Percentiles rank a stretch among this genome's conserved stretches.
Evolutionary conservation across 2,113 vertebrate species (phyloP).

Genomic region (Lontra canadensis): DNA sequence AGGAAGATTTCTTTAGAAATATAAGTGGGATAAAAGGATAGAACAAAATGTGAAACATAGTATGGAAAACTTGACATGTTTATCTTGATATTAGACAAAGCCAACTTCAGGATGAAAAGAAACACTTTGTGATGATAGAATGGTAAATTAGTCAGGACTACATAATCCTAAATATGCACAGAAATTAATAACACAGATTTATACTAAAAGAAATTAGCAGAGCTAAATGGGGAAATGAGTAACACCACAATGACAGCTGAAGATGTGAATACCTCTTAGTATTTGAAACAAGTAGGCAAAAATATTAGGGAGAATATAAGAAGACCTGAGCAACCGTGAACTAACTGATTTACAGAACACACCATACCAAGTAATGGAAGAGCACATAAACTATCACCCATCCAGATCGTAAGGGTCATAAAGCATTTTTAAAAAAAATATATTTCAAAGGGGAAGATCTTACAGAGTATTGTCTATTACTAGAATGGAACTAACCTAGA

Average conservation of each 20-base stretch:
- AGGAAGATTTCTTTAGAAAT: not conserved
- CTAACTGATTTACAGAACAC: not conserved
- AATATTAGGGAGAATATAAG: not conserved
- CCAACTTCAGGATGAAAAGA: not conserved
- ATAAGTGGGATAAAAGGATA: not conserved
- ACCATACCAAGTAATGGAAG: not conserved
- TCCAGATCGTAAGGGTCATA: not conserved
- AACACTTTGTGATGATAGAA: not conserved
- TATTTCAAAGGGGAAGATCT: not conserved
- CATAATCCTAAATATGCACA: not conserved
- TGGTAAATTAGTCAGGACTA: not conserved
- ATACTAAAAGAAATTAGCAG: not conserved
- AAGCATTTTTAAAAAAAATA: not conserved
- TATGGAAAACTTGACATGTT: not conserved
- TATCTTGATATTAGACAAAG: not conserved
- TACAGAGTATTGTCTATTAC: not conserved
- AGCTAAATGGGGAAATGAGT: not conserved
- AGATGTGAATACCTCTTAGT: not conserved
- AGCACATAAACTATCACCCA: not conserved
- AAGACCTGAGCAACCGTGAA: not conserved
- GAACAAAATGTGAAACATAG: not conserved
- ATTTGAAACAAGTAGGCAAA: not conserved
- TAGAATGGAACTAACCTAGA: not conserved
- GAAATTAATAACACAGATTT: not conserved
- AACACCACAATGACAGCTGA: not conserved